phyloP scores from a whole-genome alignment of 2,797 vertebrate species.

The Thripadectes ignobilis region DNA sequence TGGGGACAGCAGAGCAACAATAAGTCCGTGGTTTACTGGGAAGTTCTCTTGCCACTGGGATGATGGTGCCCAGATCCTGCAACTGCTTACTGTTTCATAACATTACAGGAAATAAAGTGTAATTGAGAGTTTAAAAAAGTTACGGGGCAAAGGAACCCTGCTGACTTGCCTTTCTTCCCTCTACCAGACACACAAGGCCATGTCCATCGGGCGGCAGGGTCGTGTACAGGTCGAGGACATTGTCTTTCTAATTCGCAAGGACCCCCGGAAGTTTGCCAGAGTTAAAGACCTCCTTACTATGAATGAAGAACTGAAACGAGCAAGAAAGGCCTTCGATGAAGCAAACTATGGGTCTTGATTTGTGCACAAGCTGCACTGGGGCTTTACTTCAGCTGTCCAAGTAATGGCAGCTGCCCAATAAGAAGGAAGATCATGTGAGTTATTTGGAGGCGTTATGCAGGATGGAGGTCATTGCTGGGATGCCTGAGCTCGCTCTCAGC shows the following conservation, averaged over 20 bases:
- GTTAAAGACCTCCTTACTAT: constrained; percentile 98
- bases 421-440: rapidly evolving
- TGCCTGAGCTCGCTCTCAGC: not conserved
- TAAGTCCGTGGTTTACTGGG: not conserved
- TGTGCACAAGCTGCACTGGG: not conserved
- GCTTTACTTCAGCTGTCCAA: not conserved
- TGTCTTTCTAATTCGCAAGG: constrained; percentile 95
- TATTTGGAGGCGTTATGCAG: not conserved
- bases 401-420: not conserved
- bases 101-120: not conserved
- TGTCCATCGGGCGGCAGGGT: constrained; percentile 96
- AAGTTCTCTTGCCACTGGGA: not conserved
- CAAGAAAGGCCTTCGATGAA: constrained; percentile 96
- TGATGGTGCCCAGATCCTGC: not conserved
- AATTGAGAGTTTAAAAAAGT: not conserved
- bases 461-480: not conserved
- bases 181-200: constrained; percentile 91
- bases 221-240: constrained; percentile 98
- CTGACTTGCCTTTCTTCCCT: not conserved
- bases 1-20: not conserved
- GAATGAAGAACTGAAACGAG: constrained; percentile 98
- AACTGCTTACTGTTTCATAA: not conserved
- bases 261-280: constrained; percentile 94
- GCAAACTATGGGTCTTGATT: constrained; percentile 93
- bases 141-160: not conserved